Percentiles rank a stretch among this genome's conserved stretches.
Evolutionary conservation across 2,797 vertebrate species (phyloP).

Genomic region (Perodicticus potto): DNA sequence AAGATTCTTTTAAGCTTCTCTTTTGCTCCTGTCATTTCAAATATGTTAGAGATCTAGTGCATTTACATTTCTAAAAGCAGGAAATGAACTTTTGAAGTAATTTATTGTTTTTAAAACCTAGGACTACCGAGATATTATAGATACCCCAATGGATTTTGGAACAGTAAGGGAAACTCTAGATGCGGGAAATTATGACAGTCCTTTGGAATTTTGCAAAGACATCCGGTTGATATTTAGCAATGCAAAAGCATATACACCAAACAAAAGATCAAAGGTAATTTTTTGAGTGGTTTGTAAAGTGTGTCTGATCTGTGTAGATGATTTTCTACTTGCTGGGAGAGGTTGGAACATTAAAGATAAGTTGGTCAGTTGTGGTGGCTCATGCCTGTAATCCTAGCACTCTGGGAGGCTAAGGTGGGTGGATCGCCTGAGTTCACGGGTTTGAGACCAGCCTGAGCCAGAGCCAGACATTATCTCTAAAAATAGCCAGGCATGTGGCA

Average conservation of each 20-base stretch:
- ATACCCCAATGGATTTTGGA: slow-evolving; percentile 97
- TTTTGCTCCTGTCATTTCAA: background rate
- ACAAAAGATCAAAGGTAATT: slow-evolving; percentile 97
- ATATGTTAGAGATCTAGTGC: background rate
- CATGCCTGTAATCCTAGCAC: no score
- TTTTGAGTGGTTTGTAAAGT: slow-evolving; percentile 12
- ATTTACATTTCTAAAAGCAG: slow-evolving; percentile 19
- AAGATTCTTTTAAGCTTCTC: slow-evolving; percentile 13
- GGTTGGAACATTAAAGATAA: background rate
- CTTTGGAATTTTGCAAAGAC: slow-evolving; percentile 96
- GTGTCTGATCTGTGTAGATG: background rate
- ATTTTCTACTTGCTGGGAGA: background rate
- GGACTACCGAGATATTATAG: slow-evolving; percentile 97
- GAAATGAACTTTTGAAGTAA: slow-evolving; percentile 51
- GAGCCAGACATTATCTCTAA: no score
- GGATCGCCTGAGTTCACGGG: no score
- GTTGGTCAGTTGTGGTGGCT: no score
- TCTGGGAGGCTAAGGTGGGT: no score
- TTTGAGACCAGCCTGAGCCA: no score
- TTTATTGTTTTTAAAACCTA: slow-evolving; percentile 82
- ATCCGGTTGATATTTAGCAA: slow-evolving; percentile 97
- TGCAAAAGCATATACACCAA: slow-evolving; percentile 98
- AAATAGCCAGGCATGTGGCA: no score
- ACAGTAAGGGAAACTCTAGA: slow-evolving; percentile 93
- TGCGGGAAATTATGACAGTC: slow-evolving; percentile 95